phyloP scores from a whole-genome alignment of 2,797 vertebrate species.

The Coluber constrictor region DNA sequence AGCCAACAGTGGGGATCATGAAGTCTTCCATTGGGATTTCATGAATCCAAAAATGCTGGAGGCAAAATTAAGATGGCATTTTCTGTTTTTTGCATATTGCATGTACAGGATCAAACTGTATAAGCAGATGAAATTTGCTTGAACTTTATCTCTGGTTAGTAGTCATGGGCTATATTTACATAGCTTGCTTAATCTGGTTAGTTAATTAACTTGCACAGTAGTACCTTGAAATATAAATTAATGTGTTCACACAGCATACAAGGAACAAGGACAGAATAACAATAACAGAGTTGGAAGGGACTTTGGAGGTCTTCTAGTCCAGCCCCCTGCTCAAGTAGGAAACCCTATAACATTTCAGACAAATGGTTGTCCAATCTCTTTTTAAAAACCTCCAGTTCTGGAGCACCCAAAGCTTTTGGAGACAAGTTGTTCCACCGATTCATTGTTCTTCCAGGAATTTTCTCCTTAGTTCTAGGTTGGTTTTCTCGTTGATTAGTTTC shows the following conservation, averaged over 20 bases:
- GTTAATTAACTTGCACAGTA: not conserved
- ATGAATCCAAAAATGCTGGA: not conserved
- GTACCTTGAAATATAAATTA: not conserved
- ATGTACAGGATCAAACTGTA: not conserved
- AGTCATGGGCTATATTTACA: not conserved
- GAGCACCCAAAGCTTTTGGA: not conserved
- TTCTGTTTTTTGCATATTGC: not conserved
- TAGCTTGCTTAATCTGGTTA: not conserved
- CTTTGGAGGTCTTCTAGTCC: not conserved
- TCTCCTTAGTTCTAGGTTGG: not conserved
- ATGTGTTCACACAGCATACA: not conserved
- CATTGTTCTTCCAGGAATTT: not conserved
- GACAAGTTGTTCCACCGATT: not conserved
- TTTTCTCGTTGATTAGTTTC: not conserved
- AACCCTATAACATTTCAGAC: not conserved
- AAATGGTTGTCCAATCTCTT: too few relatives aligned
- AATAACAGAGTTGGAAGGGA: not conserved
- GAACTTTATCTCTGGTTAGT: not conserved
- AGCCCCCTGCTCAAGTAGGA: not conserved
- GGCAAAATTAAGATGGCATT: not conserved
- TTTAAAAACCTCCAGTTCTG: not conserved
- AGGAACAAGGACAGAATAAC: not conserved
- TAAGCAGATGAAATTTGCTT: not conserved
- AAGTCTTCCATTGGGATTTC: not conserved
- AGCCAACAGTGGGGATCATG: not conserved